phyloP scores from a whole-genome alignment of 2,797 vertebrate genomes.

The Menidia menidia region DNA sequence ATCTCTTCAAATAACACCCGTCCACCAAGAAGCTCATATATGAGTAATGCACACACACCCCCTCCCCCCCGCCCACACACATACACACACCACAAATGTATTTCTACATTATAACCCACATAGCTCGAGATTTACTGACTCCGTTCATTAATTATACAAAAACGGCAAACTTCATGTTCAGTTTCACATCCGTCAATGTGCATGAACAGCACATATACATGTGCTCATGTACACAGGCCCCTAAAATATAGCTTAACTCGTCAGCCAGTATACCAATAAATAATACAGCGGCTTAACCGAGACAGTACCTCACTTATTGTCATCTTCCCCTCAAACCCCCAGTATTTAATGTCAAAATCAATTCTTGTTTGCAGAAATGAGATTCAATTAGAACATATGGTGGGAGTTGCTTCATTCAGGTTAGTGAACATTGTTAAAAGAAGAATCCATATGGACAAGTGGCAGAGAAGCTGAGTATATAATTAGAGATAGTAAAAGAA shows the following conservation, averaged over 20 bases:
- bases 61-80: not conserved
- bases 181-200: not conserved
- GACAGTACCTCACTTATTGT: conserved; percentile 48
- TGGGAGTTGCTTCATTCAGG: conserved; percentile 27
- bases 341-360: conserved; percentile 58
- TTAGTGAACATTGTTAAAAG: conserved; percentile 52
- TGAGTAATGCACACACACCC: conserved; percentile 67
- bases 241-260: conserved; percentile 61
- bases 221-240: conserved; percentile 22
- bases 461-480: conserved; percentile 17
- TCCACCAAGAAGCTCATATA: conserved; percentile 64
- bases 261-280: conserved; percentile 57
- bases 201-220: conserved; percentile 9
- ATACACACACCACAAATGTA: conserved; percentile 27
- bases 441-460: conserved; percentile 19
- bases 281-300: conserved; percentile 65
- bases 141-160: conserved; percentile 31
- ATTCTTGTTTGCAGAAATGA: conserved; percentile 68
- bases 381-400: conserved; percentile 54
- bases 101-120: conserved; percentile 5
- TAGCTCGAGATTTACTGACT: conserved; percentile 7
- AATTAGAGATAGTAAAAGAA: conserved; percentile 17
- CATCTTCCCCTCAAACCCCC: conserved; percentile 11
- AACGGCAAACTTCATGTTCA: conserved; percentile 9
- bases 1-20: conserved; percentile 76